Evolutionary conservation across 35 echinoderm and acorn worm species (phyloP), one percentile per base, ranked within the genome.

Genomic region (Hemicentrotus pulcherrimus): DNA sequence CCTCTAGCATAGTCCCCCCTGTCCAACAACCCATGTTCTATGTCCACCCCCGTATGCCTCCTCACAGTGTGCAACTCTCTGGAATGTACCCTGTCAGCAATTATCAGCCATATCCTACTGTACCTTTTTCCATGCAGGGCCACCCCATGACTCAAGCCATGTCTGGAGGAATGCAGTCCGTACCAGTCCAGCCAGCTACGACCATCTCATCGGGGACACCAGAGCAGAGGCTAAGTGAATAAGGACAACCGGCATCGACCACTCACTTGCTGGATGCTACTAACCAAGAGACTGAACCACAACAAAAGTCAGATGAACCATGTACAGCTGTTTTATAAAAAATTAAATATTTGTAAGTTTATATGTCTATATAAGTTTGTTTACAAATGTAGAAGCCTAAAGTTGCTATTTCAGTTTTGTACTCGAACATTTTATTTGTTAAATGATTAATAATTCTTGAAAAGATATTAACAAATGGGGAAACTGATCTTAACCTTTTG

Each of bases 1-100:
- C 61, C 30, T 71, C 94, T 28, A 86, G 96, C 50, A 94, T 96
- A 94, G 88, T 94, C 13, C 94, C 94, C 13, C 94, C 94, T 32
- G 78, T 97, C 47, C 95, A 94, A 50, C 95, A 94, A 61, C 96
- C 94, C 46, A 95, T 97, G 94, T 97, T 95, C 78, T 97, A 97
- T 95, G 48, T 97, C 2, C 96, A 92, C 32, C 96, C 95, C 35
- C 94, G 96, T n/a, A 96, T 96, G 96, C 96, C 94, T 19, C 85
- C 94, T 30, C 31, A 86, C 1, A 78, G 92, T 48, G 92, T 96
- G 50, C 96, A 94, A 55, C 88, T 96, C 86, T 94, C 94, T 31
- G 94, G 96, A 32, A 94, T 96, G 94, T 60, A 94, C 32, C 96
- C 94, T 50, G 61, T 95, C 18, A 35, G 94, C 71, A 94, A 89